Evolutionary conservation across 2,113 vertebrate species (phyloP).

Genomic region (Thomomys bottae): DNA sequence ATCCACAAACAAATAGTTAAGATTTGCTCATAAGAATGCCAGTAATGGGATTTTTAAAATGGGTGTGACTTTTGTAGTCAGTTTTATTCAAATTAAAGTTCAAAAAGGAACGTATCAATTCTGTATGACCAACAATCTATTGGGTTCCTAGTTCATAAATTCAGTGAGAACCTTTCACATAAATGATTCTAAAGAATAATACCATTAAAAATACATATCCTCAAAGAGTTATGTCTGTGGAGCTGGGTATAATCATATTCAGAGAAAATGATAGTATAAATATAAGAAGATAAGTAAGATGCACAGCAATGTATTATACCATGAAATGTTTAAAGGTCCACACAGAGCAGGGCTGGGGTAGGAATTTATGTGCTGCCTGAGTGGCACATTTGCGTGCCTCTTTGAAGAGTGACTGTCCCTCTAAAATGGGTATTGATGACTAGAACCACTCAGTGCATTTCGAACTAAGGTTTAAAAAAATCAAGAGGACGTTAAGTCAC

Average conservation of each 20-base stretch:
- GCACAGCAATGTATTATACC: background rate
- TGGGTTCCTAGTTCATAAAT: conserved; percentile 46
- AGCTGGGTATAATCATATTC: conserved; percentile 13
- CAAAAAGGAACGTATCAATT: conserved; percentile 44
- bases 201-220: conserved; percentile 44
- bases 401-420: background rate
- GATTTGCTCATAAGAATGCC: conserved; percentile 7
- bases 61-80: background rate
- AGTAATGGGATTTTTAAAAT: conserved; percentile 24
- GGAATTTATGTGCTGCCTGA: conserved; percentile 15
- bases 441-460: background rate
- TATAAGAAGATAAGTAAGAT: conserved; percentile 40
- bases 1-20: background rate
- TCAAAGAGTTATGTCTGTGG: background rate
- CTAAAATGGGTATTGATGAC: background rate
- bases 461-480: background rate
- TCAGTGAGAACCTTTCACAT: conserved; percentile 17
- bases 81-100: conserved; percentile 48
- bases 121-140: background rate
- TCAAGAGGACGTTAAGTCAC: background rate
- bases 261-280: background rate
- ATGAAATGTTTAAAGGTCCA: conserved; percentile 15
- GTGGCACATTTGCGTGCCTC: background rate
- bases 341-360: background rate
- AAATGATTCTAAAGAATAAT: conserved; percentile 32